Base-by-base conservation (phyloP, 2,113 vertebrate genomes). In the Scomber japonicus region DNA sequence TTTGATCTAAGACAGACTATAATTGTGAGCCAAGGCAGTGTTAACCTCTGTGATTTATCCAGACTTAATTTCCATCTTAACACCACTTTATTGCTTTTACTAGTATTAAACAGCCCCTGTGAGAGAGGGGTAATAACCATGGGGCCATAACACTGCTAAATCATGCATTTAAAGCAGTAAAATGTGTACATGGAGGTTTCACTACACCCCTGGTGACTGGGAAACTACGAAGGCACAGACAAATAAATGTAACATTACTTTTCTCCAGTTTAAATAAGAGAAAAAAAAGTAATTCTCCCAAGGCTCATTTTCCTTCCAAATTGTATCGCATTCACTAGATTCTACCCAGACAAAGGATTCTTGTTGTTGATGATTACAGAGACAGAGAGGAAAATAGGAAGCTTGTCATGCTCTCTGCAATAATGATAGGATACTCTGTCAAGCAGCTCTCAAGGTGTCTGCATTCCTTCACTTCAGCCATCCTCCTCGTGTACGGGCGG, bases 21-120 rank as follows among this genome's bases (percentile, higher is more conserved):
- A 84, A 89, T 89, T 64, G 82, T 76, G 54, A 86, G 81, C 77
- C 66, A 49, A 78, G 66, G 74, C 83, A 59, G 75, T 68, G 80
- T 87, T 91, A 88, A 90, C 86, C 88, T 68, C 21, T 0, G 78
- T 90, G 88, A 91, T 91, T 88, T 91, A 89, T 84, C 74, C 51
- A 30, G 62, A 77, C 74, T 88, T 92, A 85, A 91, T 92, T 91
- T 85, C 90, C 81, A 85, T 89, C 81, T 83, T 88, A 93, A 87
- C 82, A 67, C 84, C 85, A 74, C 85, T 88, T 93, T 91, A 91
- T 92, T 91, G 87, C 88, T 85, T 91, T 91, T 88, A 89, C 88
- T 85, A 88, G 85, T 87, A 85, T 80, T 86, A 82, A 89, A 90
- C 65, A 75, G 76, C 76, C 65, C 91, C 86, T 78, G 51, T 8